Percentiles rank a stretch among this genome's conserved stretches.
Evolutionary conservation across 2,113 vertebrate species (phyloP).

Genomic region (Clarias gariepinus): DNA sequence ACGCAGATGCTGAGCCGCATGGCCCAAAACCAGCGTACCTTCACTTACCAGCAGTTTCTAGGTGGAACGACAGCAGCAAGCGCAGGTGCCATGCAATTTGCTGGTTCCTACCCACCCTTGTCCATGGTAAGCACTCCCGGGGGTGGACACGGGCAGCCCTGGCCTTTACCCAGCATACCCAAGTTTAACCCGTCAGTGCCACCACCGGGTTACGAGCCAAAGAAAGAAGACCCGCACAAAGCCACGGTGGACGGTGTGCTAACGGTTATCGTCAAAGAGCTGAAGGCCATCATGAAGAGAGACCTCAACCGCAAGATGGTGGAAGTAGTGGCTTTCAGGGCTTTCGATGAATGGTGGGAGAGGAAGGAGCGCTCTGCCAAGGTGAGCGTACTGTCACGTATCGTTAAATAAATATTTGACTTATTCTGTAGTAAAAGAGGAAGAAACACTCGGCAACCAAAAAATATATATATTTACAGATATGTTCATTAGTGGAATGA

Average conservation of each 20-base stretch:
- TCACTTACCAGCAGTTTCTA: constrained; percentile 85
- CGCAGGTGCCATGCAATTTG: constrained; percentile 73
- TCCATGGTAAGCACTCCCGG: constrained; percentile 71
- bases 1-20: constrained; percentile 98
- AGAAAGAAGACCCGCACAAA: constrained; percentile 97
- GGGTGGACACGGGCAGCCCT: constrained; percentile 78
- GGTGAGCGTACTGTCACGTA: constrained; percentile 65
- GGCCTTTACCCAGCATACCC: constrained; percentile 81
- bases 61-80: constrained; percentile 50
- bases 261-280: constrained; percentile 93
- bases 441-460: neutral
- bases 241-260: constrained; percentile 94
- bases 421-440: neutral
- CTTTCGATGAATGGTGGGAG: constrained; percentile 99
- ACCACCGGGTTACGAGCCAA: constrained; percentile 87
- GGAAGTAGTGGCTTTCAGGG: constrained; percentile 95
- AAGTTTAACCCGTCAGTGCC: constrained; percentile 94
- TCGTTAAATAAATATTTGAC: neutral
- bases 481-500: neutral
- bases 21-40: constrained; percentile 86
- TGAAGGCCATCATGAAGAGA: constrained; percentile 98
- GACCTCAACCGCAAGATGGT: constrained; percentile 99
- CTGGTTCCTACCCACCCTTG: constrained; percentile 81
- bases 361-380: constrained; percentile 94
- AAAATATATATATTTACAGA: neutral